These are phyloP conservation scores for Sussaba pulchella DNA, from an alignment of 2,888 invertebrate species.

Conservation along the genomic window DNA sequence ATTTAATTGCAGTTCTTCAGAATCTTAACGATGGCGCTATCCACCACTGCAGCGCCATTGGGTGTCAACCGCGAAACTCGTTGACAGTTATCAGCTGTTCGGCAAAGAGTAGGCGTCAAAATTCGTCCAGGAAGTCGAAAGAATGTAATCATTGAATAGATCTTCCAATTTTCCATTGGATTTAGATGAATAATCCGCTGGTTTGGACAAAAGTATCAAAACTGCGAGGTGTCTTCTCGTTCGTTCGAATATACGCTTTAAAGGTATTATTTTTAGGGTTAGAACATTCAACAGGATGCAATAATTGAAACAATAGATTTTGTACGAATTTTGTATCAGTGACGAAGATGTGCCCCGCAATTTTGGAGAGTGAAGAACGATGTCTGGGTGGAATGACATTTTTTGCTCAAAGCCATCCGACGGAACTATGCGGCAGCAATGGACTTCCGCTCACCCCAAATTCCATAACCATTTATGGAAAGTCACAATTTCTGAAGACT, in stretches of 20 bases:
- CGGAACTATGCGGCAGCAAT: constrained; percentile 97
- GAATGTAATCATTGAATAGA: constrained; percentile 23
- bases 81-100: constrained; percentile 63
- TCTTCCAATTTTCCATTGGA: not conserved
- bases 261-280: constrained; percentile 9
- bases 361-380: constrained; percentile 85
- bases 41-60: no score
- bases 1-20: no score
- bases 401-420: constrained; percentile 95
- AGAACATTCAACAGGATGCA: not conserved
- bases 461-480: constrained; percentile 96
- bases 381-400: constrained; percentile 95
- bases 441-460: constrained; percentile 98
- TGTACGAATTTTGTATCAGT: constrained; percentile 6
- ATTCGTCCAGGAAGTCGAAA: not conserved
- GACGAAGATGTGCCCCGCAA: constrained; percentile 79
- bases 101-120: constrained; percentile 40
- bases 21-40: no score
- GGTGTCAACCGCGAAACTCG: constrained; percentile 2
- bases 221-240: not conserved
- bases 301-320: not conserved
- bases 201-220: constrained; percentile 5
- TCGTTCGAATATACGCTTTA: not conserved
- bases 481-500: constrained; percentile 93
- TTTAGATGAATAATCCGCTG: constrained; percentile 36